Conservation (phyloP, 2,113 vertebrate genomes). For the Thermophis baileyi region DNA sequence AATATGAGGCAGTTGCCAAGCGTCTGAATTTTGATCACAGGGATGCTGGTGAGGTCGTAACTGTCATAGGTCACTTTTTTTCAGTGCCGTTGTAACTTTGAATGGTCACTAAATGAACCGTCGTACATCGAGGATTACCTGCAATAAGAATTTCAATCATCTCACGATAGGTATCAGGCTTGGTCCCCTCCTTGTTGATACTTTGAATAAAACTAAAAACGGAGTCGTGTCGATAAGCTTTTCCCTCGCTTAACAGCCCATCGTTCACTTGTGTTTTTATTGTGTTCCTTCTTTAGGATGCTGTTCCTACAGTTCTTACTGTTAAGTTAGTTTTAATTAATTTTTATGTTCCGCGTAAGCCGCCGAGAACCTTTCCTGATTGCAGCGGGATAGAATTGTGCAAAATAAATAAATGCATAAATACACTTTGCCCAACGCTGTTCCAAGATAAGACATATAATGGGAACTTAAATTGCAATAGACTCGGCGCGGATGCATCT, state of each 20-base stretch:
- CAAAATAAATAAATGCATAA: not conserved
- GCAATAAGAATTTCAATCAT: not conserved
- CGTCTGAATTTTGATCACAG: too few relatives aligned
- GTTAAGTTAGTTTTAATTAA: not conserved
- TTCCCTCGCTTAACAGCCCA: not conserved
- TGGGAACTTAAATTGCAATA: not conserved
- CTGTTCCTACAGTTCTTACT: not conserved
- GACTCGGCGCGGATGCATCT: not conserved
- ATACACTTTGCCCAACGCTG: not conserved
- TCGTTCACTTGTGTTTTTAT: not conserved
- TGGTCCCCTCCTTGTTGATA: not conserved
- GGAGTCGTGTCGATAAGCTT: not conserved
- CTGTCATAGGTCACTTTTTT: not conserved
- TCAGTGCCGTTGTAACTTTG: not conserved
- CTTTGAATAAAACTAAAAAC: not conserved
- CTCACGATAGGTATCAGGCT: not conserved
- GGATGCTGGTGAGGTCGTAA: not conserved
- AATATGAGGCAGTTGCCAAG: too few relatives aligned
- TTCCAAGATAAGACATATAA: not conserved
- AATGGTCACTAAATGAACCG: not conserved
- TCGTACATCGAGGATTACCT: not conserved
- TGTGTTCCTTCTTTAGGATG: not conserved
- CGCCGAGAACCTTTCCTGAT: not conserved
- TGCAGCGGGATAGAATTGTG: not conserved
- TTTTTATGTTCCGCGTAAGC: not conserved